A percentile compares a stretch with the other conserved stretches of the same genome.
Conservation (phyloP, 2,113 vertebrate species). For the Hypomesus transpacificus region DNA sequence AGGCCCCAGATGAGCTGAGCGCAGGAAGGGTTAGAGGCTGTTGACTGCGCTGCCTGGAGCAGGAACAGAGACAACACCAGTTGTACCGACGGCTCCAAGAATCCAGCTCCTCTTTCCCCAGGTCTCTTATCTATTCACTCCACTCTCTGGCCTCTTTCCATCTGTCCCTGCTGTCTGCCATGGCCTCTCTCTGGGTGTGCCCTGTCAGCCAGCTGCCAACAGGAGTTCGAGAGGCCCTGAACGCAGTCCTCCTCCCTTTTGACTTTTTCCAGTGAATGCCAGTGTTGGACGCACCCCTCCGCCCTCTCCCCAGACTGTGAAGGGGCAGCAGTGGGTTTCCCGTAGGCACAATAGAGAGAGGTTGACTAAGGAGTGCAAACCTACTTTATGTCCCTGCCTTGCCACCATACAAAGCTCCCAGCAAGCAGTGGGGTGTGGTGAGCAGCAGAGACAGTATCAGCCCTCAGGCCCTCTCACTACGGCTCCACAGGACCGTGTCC, state of each 20-base stretch:
- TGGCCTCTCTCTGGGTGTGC: neutral
- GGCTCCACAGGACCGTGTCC: conserved; percentile 38
- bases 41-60: neutral
- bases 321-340: conserved; percentile 11
- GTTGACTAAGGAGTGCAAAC: conserved; percentile 12
- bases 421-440: conserved; percentile 13
- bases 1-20: neutral
- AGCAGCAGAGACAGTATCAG: conserved; percentile 28
- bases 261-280: neutral
- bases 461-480: conserved; percentile 21
- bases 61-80: neutral
- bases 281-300: conserved; percentile 1
- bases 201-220: conserved; percentile 5
- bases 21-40: neutral
- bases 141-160: neutral
- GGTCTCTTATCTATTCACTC: neutral
- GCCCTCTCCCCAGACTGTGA: neutral
- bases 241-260: neutral
- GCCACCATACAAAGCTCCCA: conserved; percentile 22
- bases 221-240: neutral
- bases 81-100: neutral
- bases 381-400: conserved; percentile 1
- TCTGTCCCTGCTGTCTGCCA: neutral
- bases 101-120: neutral
- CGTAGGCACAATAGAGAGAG: conserved; percentile 1